A percentile compares a stretch with the other conserved stretches of the same genome.
Conservation (phyloP, 2,888 invertebrate genomes). For the Erannis defoliaria region DNA sequence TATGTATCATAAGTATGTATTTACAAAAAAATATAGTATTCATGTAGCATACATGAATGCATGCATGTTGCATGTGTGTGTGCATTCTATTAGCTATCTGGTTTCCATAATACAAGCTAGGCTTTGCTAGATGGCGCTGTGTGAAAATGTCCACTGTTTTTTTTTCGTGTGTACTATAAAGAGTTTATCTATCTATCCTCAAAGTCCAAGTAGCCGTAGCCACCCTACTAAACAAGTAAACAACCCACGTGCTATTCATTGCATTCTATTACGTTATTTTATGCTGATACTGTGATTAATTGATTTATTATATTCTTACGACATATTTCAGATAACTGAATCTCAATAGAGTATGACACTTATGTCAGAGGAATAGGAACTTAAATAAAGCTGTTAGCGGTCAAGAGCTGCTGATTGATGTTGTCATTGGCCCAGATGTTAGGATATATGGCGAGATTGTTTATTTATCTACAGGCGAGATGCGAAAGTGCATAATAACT, state of each 20-base stretch:
- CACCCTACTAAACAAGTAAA: not conserved
- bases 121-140: too few species aligned
- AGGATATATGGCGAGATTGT: not conserved
- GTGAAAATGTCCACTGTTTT: not conserved
- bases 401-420: slow-evolving; percentile 14
- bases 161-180: too few species aligned
- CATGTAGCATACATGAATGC: too few species aligned
- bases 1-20: too few species aligned
- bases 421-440: slow-evolving; percentile 18
- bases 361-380: not conserved
- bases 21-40: too few species aligned
- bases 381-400: not conserved
- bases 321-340: slow-evolving; percentile 5
- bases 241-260: slow-evolving; percentile 54
- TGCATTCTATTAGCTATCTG: too few species aligned
- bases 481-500: not conserved
- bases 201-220: not conserved
- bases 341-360: not conserved
- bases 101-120: too few species aligned
- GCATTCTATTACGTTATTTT: slow-evolving; percentile 50
- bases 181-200: too few species aligned
- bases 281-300: slow-evolving; percentile 54
- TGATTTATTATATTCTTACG: slow-evolving; percentile 49
- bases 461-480: too few species aligned
- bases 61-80: too few species aligned